Evolutionary conservation across 2,888 invertebrate species (phyloP).

Genomic region (Eurytoma adleriae): DNA sequence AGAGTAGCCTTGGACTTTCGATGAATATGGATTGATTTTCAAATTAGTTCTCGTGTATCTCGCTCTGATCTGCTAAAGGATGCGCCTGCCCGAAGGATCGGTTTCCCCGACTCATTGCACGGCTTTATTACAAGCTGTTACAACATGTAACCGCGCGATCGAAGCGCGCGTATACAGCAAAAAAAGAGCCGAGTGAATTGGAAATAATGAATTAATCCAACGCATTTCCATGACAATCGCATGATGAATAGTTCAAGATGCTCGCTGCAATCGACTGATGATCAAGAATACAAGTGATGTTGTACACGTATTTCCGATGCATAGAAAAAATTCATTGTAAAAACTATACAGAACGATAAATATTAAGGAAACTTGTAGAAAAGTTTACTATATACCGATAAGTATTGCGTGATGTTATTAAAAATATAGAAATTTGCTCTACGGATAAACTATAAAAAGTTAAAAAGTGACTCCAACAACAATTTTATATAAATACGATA

Average conservation of each 20-base stretch:
- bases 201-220: conserved; percentile 33
- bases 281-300: neutral
- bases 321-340: too few relatives aligned
- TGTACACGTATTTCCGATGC: neutral
- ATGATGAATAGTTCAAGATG: conserved; percentile 25
- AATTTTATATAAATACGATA: too few relatives aligned
- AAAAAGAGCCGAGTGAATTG: conserved; percentile 11
- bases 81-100: conserved; percentile 11
- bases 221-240: conserved; percentile 10
- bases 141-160: conserved; percentile 2
- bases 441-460: too few relatives aligned
- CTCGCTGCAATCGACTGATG: neutral
- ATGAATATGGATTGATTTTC: conserved; percentile 44
- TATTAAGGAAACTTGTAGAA: too few relatives aligned
- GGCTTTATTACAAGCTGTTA: conserved; percentile 37
- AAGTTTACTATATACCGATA: too few relatives aligned
- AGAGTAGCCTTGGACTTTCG: conserved; percentile 28
- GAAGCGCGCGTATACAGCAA: neutral
- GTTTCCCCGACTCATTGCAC: neutral
- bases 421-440: too few relatives aligned
- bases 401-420: too few relatives aligned
- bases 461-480: too few relatives aligned
- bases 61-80: conserved; percentile 24
- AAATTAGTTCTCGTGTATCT: conserved; percentile 34
- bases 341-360: too few relatives aligned